Percentiles rank a stretch among this genome's conserved stretches.
phyloP scores from a whole-genome alignment of 1,140 invertebrate genomes.

The Cephus cinctus region DNA sequence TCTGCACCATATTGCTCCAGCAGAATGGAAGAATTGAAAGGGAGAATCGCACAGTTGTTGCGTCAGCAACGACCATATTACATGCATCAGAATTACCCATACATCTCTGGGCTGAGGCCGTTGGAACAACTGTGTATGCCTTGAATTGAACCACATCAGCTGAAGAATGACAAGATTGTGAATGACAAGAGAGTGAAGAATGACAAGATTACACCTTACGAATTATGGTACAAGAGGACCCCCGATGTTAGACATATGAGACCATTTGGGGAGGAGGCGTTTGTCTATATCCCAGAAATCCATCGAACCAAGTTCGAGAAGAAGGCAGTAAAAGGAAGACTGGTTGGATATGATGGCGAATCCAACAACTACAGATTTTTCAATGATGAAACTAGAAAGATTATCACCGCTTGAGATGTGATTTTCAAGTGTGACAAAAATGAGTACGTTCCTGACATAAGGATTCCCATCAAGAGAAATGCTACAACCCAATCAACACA shows the following conservation, averaged over 20 bases:
- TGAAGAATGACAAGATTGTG: neutral
- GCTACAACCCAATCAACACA: too few relatives aligned
- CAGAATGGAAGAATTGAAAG: conserved; percentile 39
- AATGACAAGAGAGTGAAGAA: conserved; percentile 32
- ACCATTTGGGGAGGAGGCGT: conserved; percentile 26
- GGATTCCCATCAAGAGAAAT: too few relatives aligned
- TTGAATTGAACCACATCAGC: conserved; percentile 15
- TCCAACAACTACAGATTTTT: too few relatives aligned
- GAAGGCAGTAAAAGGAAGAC: conserved; percentile 20
- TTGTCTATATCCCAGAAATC: conserved; percentile 15
- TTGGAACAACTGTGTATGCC: conserved; percentile 17
- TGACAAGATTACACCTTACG: conserved; percentile 44
- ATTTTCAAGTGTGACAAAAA: too few relatives aligned
- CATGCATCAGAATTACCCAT: conserved; percentile 7
- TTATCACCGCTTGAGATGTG: too few relatives aligned
- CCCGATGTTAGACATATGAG: conserved; percentile 25
- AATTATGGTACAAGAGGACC: conserved; percentile 28
- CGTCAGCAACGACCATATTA: conserved; percentile 27
- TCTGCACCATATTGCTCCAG: conserved; percentile 28
- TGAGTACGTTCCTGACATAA: too few relatives aligned
- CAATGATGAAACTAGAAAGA: too few relatives aligned
- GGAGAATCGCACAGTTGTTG: conserved; percentile 37
- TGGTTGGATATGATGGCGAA: conserved; percentile 25
- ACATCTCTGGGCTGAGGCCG: conserved; percentile 22
- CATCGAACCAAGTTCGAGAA: conserved; percentile 22